These are phyloP conservation scores for Epinephelus awoara DNA, from an alignment of 2,797 vertebrate genomes.

Conservation along the genomic window DNA sequence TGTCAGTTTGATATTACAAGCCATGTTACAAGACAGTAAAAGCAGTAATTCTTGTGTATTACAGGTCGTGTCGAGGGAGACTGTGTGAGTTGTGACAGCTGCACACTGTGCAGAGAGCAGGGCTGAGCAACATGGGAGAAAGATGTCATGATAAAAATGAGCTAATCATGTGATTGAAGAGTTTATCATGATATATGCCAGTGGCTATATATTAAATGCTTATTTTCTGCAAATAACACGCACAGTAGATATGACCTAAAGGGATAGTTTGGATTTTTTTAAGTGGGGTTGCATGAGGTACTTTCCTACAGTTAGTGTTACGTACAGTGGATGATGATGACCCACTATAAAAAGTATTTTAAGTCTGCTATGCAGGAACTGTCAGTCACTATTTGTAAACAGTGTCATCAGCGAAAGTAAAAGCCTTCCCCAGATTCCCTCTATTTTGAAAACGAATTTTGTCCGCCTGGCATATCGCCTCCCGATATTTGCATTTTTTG, in stretches of 20 bases:
- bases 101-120: background rate
- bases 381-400: too few species aligned
- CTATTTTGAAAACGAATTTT: too few species aligned
- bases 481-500: too few species aligned
- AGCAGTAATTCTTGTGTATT: background rate
- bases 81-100: background rate
- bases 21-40: background rate
- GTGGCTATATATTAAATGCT: background rate
- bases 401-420: too few species aligned
- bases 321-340: too few species aligned
- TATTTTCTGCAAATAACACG: background rate
- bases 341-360: too few species aligned
- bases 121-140: background rate
- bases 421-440: too few species aligned
- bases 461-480: too few species aligned
- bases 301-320: too few species aligned
- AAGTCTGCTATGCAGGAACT: too few species aligned
- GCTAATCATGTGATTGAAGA: background rate
- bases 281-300: too few species aligned
- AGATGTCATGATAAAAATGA: background rate
- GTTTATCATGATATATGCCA: background rate
- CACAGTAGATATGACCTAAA: background rate
- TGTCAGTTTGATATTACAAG: background rate
- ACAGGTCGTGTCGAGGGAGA: background rate
- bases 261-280: too few species aligned